Conservation (phyloP, 2,888 invertebrate species). For the Podabrus alpinus region DNA sequence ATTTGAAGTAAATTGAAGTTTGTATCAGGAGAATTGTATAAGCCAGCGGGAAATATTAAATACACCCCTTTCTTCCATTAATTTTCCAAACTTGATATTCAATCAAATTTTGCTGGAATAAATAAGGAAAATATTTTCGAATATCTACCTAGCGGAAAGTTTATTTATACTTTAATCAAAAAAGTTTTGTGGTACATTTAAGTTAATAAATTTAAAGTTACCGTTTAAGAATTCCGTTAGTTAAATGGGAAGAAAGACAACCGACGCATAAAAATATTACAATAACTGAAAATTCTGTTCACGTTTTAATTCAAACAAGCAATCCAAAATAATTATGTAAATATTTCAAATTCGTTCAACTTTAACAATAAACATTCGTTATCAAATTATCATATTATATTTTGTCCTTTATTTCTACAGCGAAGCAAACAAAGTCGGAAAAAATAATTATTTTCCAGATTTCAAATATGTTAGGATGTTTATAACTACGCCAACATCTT, state of each 20-base stretch:
- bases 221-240: background rate
- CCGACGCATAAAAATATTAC: background rate
- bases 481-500: slow-evolving; percentile 20
- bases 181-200: background rate
- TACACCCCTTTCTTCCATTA: background rate
- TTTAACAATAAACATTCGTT: slow-evolving; percentile 15
- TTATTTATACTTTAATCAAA: background rate
- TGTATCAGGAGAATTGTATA: too few relatives aligned
- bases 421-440: background rate
- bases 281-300: slow-evolving; percentile 1
- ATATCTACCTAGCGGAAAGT: background rate
- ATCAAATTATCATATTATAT: slow-evolving; percentile 9
- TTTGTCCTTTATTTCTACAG: background rate
- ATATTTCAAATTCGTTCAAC: slow-evolving; percentile 2
- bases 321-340: slow-evolving; percentile 14
- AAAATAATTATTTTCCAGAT: slow-evolving; percentile 19
- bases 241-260: background rate
- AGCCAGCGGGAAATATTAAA: background rate
- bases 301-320: slow-evolving; percentile 4
- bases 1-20: background rate
- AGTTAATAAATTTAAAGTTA: background rate
- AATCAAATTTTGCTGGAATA: background rate
- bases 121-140: background rate
- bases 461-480: slow-evolving; percentile 25
- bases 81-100: background rate